Evolutionary conservation across 2,113 vertebrate genomes (phyloP), one percentile per base, ranked within the genome.

Genomic region (Tauraco erythrolophus): DNA sequence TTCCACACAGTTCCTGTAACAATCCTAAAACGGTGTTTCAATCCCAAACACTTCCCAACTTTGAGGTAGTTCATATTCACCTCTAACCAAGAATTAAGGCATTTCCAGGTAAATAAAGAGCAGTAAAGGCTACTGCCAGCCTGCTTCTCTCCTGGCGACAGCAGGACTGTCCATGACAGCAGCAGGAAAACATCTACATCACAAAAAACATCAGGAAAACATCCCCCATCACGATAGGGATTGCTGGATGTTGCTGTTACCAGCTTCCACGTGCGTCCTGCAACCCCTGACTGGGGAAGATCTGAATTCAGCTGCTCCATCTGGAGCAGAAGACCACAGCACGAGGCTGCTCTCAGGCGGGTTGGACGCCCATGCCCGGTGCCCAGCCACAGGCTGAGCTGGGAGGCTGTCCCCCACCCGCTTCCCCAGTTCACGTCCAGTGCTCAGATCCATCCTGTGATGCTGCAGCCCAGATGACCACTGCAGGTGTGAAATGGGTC

Each of bases 291-390:
- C 6, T 0, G 0, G 31, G 7, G 13, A 22, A 88, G 7, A 56
- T 50, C 28, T 35, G n/a, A 64, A 45, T 76, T 58, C 50, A 64
- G 14, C 56, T 45, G 31, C 22, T n/a, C 57, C 1, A 0, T 58
- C 37, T 30, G 45, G 24, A 76, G 43, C 54, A 64, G 45, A 46
- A 69, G 39, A 33, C 21, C 43, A 50, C 69, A 81, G 25, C 41
- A 30, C 0, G 15, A 37, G 56, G 48, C 51, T 62, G 57, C 3
- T 85, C 7, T n/a, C 0, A 1, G 19, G 4, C 6, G 19, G 39
- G 16, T 56, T 60, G 56, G 46, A 37, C 17, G 37, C 5, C 16
- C 56, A 12, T 0, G 0, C 43, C 76, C 84, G 39, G 58, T 5
- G 8, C n/a, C 21, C 48, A 54, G n/a, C 28, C 6, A 0, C 2